Base-by-base conservation (phyloP, 2,888 invertebrate species). In the Iphiclides podalirius region DNA sequence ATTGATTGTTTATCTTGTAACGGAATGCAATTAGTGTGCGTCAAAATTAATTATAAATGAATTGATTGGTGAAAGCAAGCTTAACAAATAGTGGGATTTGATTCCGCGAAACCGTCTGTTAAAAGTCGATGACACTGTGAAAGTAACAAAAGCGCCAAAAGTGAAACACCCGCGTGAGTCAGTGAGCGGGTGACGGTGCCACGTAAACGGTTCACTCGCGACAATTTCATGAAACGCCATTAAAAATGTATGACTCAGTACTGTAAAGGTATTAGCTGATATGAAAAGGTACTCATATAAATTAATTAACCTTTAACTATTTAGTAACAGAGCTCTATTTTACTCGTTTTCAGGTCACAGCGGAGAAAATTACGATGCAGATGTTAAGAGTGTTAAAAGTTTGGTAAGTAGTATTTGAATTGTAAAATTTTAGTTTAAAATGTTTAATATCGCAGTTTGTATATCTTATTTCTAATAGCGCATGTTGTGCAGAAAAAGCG, bases 111-210 rank as follows among this genome's bases (percentile, higher is more conserved):
- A n/a, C n/a, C n/a, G n/a, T n/a, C n/a, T n/a, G n/a, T n/a, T n/a
- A 35, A 53, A 53, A 61, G 55, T 61, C 57, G 56, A 63, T 60
- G 62, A 63, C 60, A 67, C 72, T 71, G 66, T 61, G 67, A 72
- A 73, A 72, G 73, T 75, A 58, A 61, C 46, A 63, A 56, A 57
- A 59, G 58, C 53, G 60, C 53, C 46, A 48, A 57, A 58, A 60
- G 44, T 47, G 52, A 47, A 44, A 39, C 46, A 63, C 57, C 63
- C 66, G 55, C 61, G 66, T 82, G 79, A 83, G 71, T 79, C 80
- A 80, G 74, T 73, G 14, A 40, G 36, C 31, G 64, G 58, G 65
- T 60, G 69, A 71, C 78, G 75, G 75, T 72, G 71, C 63, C 71
- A 66, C 63, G 52, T 54, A 42, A 54, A 52, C 45, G 37, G 52